phyloP scores from a whole-genome alignment of 1,140 invertebrate species.

The Drosophila guanche region DNA sequence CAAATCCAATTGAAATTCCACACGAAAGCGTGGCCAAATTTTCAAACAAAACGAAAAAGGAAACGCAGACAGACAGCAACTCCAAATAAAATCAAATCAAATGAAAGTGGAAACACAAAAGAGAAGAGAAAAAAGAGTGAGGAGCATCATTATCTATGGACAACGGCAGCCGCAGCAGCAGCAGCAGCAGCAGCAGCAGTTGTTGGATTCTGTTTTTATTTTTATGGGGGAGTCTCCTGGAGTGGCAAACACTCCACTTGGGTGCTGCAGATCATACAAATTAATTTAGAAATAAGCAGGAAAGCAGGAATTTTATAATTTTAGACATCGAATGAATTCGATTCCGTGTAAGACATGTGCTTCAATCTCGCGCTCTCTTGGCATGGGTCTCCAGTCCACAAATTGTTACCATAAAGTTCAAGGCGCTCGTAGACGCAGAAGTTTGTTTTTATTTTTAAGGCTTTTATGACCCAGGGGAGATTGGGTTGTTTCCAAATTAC shows the following conservation, averaged over 20 bases:
- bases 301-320: constrained; percentile 63
- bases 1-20: constrained; percentile 62
- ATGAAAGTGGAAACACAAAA: constrained; percentile 41
- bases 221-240: constrained; percentile 53
- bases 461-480: constrained; percentile 54
- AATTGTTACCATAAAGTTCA: constrained; percentile 59
- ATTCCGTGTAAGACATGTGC: constrained; percentile 33
- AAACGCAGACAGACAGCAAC: constrained; percentile 26
- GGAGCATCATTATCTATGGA: constrained; percentile 39
- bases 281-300: constrained; percentile 50
- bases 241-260: constrained; percentile 58
- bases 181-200: constrained; percentile 44
- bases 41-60: constrained; percentile 8
- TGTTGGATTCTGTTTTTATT: constrained; percentile 44
- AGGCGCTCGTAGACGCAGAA: constrained; percentile 67
- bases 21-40: constrained; percentile 66
- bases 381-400: constrained; percentile 47
- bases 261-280: constrained; percentile 54
- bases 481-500: constrained; percentile 46
- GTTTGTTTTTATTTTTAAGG: constrained; percentile 75
- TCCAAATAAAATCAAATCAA: constrained; percentile 47
- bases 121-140: constrained; percentile 20
- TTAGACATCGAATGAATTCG: constrained; percentile 62
- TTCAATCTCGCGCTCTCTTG: constrained; percentile 22
- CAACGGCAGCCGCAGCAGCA: constrained; percentile 43